Conservation (phyloP, 2,797 vertebrate species). For the Lepidocolaptes lacrymiger region DNA sequence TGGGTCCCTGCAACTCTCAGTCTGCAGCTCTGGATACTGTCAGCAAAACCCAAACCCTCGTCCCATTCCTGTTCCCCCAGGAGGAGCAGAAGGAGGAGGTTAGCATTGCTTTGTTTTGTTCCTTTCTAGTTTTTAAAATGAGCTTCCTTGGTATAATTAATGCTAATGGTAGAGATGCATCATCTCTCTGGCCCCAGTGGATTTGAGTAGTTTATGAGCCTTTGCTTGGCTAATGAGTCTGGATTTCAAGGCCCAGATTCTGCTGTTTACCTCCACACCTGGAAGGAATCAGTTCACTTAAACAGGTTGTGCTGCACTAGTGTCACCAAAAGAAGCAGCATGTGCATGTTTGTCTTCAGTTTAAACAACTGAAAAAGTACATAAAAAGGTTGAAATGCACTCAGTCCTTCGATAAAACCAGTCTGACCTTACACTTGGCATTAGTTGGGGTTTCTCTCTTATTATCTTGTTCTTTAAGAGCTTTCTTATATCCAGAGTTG, state of each 20-base stretch:
- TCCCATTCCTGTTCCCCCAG: neutral
- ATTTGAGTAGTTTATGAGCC: neutral
- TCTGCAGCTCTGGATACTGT: constrained; percentile 49
- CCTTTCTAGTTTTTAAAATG: neutral
- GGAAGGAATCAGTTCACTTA: neutral
- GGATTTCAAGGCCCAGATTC: neutral
- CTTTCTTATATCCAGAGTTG: neutral
- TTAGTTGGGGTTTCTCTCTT: constrained; percentile 11
- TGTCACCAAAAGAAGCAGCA: neutral
- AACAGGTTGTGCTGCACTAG: neutral
- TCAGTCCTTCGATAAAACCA: neutral
- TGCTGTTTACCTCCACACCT: neutral
- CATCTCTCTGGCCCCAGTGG: neutral
- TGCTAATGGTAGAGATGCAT: neutral
- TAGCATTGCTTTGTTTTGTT: neutral
- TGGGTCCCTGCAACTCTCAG: constrained; percentile 2
- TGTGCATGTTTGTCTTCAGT: neutral
- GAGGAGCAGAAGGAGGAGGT: constrained; percentile 21
- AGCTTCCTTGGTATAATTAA: neutral
- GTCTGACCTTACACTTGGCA: neutral
- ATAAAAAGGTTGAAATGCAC: neutral
- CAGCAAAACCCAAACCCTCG: constrained; percentile 4
- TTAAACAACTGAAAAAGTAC: neutral
- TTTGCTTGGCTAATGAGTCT: neutral
- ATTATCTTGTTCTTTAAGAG: neutral